These are phyloP conservation scores for Nebria brevicollis DNA, from an alignment of 2,888 invertebrate species.

Conservation along the genomic window DNA sequence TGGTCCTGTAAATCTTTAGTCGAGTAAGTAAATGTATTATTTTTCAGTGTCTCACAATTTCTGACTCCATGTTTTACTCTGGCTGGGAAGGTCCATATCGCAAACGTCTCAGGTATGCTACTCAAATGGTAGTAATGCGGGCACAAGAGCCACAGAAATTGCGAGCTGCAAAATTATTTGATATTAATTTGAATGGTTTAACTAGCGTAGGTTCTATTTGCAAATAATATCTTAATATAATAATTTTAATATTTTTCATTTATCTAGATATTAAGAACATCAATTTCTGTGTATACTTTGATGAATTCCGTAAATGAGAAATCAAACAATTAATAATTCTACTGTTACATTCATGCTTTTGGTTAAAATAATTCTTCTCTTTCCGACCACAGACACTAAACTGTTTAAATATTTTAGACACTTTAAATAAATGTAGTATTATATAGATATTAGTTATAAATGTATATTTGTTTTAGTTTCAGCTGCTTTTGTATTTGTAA, in stretches of 20 bases:
- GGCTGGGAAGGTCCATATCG: conserved; percentile 24
- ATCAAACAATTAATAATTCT: background rate
- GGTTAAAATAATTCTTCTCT: too few species aligned
- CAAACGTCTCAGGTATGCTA: conserved; percentile 22
- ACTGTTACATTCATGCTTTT: background rate
- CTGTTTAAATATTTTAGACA: too few species aligned
- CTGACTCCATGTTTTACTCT: conserved; percentile 29
- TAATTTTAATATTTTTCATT: background rate
- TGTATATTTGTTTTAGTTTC: too few species aligned
- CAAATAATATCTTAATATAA: background rate
- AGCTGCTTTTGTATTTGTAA: background rate
- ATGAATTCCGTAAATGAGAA: conserved; percentile 23
- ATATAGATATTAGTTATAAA: too few species aligned
- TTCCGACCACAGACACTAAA: too few species aligned
- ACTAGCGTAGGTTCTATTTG: conserved; percentile 17
- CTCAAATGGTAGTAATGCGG: conserved; percentile 26
- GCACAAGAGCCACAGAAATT: conserved; percentile 29
- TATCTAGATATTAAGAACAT: conserved; percentile 25
- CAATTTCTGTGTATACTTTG: conserved; percentile 35
- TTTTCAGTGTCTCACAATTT: conserved; percentile 22
- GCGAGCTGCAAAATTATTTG: conserved; percentile 25
- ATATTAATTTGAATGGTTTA: conserved; percentile 25
- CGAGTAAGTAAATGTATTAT: background rate
- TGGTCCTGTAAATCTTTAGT: background rate
- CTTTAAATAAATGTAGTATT: too few species aligned